Evolutionary conservation across 2,113 vertebrate genomes (phyloP).

Genomic region (Choloepus hoffmanni): DNA sequence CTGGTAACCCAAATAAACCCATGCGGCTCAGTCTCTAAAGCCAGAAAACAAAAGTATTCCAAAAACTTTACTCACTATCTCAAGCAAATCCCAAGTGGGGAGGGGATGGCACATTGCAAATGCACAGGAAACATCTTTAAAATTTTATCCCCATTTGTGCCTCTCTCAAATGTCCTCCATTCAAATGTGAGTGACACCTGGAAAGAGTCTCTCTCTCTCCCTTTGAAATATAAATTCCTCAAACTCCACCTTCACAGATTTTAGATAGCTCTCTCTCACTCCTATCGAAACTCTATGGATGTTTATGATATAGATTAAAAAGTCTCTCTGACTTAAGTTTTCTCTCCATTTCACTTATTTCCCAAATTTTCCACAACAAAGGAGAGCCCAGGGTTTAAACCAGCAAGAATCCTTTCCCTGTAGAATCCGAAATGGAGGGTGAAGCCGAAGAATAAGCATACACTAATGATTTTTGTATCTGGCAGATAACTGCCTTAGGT

Average conservation of each 20-base stretch:
- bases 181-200: not conserved
- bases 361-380: not conserved
- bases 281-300: not conserved
- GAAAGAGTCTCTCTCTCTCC: not conserved
- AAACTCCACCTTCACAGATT: not conserved
- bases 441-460: accelerated
- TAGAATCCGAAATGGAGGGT: too few species aligned
- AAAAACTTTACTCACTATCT: not conserved
- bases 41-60: not conserved
- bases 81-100: not conserved
- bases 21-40: not conserved
- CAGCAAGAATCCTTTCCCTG: not conserved
- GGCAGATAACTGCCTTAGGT: too few species aligned
- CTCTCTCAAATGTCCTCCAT: not conserved
- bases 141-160: too few species aligned
- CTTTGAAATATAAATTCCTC: not conserved
- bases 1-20: not conserved
- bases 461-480: accelerated
- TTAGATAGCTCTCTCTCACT: not conserved
- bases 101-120: not conserved
- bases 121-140: not conserved
- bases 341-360: not conserved
- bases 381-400: too few species aligned
- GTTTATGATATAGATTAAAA: not conserved
- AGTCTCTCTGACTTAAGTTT: not conserved